Base-by-base conservation (phyloP, 2,888 invertebrate genomes). In the Catocala nupta region DNA sequence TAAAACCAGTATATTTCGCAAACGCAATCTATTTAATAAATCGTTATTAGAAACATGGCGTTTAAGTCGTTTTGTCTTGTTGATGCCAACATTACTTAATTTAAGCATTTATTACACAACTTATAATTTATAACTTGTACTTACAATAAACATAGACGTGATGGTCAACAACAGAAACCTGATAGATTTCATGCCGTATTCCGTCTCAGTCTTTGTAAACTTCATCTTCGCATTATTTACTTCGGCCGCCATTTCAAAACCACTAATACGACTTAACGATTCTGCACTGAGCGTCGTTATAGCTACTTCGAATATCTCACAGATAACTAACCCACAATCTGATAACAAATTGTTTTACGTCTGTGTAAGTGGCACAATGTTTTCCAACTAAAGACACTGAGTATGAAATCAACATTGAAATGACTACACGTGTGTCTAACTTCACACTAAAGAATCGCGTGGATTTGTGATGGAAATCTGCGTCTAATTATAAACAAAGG, bases 131-230 rank as follows among this genome's bases (percentile, higher is more conserved):
- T 39, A 9, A 39, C 36, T 39, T 39, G 12, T 81, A 92, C 93
- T 92, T 73, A 93, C 94, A 73, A 93, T 84, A 73, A 92, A 94
- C 93, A 94, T 93, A 5, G 88, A 78, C 0, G 93, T 93, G 57
- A 94, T 93, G 0, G 91, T 91, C 76, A 94, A 68, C 82, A 93
- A 75, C 4, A 94, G 87, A 86, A 93, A 93, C 64, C 92, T 82
- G 54, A 94, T 88, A 52, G 93, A 93, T 80, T 91, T 93, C 93
- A 93, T 90, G 55, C 91, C 92, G 80, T 93, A 93, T 50, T 94
- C 92, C 43, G 89, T 80, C 67, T 93, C 93, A 0, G 91, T 87
- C 63, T 92, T 93, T 7, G 75, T 87, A 34, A 93, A 87, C 75
- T 87, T 84, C 83, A 93, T 88, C 51, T 81, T 87, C 54, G 83